phyloP scores from a whole-genome alignment of 2,888 invertebrate genomes.

The Diarsia mendica region DNA sequence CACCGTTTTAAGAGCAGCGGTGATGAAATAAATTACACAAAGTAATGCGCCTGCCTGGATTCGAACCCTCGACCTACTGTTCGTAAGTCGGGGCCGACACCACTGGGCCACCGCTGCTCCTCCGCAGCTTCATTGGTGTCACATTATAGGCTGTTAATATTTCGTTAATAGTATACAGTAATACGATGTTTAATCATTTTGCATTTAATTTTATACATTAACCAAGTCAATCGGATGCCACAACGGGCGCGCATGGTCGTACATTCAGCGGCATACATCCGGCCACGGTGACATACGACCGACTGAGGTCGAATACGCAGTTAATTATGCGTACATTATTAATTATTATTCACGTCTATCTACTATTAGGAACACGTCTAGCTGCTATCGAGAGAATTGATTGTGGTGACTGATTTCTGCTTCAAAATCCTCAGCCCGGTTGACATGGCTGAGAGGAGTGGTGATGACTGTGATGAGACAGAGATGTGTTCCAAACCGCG shows the following conservation, averaged over 20 bases:
- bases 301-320: neutral
- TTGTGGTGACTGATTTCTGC: neutral
- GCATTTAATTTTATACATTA: neutral
- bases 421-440: neutral
- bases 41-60: too few species aligned
- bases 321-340: conserved; percentile 34
- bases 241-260: conserved; percentile 11
- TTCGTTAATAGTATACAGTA: neutral
- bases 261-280: conserved; percentile 11
- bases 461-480: neutral
- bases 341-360: conserved; percentile 12
- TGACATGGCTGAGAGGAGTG: neutral
- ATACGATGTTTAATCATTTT: neutral
- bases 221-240: conserved; percentile 24
- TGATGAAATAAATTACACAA: too few species aligned
- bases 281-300: conserved; percentile 25
- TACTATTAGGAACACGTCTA: conserved; percentile 12
- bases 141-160: neutral
- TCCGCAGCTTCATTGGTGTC: too few species aligned
- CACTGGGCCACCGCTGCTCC: too few species aligned
- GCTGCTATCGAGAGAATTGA: conserved; percentile 1
- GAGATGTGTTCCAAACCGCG: neutral
- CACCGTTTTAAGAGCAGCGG: too few species aligned
- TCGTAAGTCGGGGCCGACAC: too few species aligned
- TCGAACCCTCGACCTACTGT: too few species aligned